Base-by-base conservation (phyloP, 2,888 invertebrate species). In the Rambutsinella grinnellia region DNA sequence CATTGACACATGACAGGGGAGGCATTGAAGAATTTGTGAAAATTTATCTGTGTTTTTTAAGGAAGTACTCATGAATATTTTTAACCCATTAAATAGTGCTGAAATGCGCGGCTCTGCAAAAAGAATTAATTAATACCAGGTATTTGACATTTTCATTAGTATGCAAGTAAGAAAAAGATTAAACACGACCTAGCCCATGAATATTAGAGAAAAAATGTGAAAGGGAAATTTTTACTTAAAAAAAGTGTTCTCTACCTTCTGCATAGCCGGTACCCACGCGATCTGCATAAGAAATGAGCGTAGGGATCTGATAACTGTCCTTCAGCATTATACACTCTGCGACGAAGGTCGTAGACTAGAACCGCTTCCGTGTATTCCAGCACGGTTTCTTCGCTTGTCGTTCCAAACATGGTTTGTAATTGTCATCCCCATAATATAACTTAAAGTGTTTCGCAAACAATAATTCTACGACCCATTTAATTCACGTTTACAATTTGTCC, bases 361-460 rank as follows among this genome's bases (percentile, higher is more conserved):
- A 80, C 81, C 10, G 80, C 82, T 78, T 82, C 82, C 70, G 79
- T 79, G 54, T 69, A 78, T 26, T 82, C 82, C 78, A 82, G 63
- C 67, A 79, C 71, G 21, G 78, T 78, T 63, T 82, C 82, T 49
- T 80, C 80, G 67, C 78, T 78, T 17, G 44, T 71, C n/a, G 76
- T 71, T 60, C 78, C 76, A 62, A 76, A 76, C 78, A 76, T 78
- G 66, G 60, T 54, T 53, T 57, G 56, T 36, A 5, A 36, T 5
- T 8, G 36, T 36, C 13, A 36, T 36, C 36, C 36, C 36, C 36
- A 36, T 36, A 36, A 36, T 36, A 36, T 8, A 36, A 36, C 36
- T 36, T 36, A 5, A 36, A 5, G 5, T 36, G 5, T 36, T 36
- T 36, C 13, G 13, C 36, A 36, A 36, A 36, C 6, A 36, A 13